Base-by-base conservation (phyloP, 2,888 invertebrate genomes). In the Drosophila kambysellisi region DNA sequence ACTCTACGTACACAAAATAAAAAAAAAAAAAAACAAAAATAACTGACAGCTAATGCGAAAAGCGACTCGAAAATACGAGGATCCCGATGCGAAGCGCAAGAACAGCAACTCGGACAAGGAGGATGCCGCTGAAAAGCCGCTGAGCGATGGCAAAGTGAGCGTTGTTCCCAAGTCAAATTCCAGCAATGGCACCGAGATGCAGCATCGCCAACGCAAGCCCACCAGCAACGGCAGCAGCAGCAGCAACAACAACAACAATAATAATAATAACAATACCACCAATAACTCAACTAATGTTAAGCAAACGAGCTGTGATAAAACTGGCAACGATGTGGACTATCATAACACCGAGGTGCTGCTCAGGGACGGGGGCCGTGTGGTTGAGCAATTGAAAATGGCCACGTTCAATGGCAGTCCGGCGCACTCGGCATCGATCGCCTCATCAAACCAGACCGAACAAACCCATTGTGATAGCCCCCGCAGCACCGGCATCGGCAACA, bases 171-270 rank as follows among this genome's bases (percentile, higher is more conserved):
- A 41, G 1, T 25, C 59, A 0, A 74, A 39, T 15, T 33, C 74
- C 43, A 53, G 39, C 51, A 80, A 77, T 29, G 88, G 82, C 73
- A 82, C 85, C 43, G 92, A 91, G 73, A 92, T 93, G 91, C 91
- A 91, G 61, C 92, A 93, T 74, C 92, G 93, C 56, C 92, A 92
- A 72, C 92, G 92, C 29, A 92, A 92, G 75, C 92, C 81, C 30
- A 71, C 35, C 54, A 54, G 39, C 62, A 64, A 11, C n/a, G n/a
- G n/a, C 20, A 20, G 20, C 20, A 43, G 7, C 46, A 39, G 91
- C 91, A 91, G 60, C 92, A 93, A 52, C 92, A 92, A 72, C 92
- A 64, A 63, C 50, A 61, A 53, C 68, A 76, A 74, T 57, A 76
- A 73, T 60, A 86, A 79, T 69, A 91, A 83, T 59, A 86, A 79